Conservation (phyloP, 2,888 invertebrate genomes). For the Cheiracanthium punctorium region DNA sequence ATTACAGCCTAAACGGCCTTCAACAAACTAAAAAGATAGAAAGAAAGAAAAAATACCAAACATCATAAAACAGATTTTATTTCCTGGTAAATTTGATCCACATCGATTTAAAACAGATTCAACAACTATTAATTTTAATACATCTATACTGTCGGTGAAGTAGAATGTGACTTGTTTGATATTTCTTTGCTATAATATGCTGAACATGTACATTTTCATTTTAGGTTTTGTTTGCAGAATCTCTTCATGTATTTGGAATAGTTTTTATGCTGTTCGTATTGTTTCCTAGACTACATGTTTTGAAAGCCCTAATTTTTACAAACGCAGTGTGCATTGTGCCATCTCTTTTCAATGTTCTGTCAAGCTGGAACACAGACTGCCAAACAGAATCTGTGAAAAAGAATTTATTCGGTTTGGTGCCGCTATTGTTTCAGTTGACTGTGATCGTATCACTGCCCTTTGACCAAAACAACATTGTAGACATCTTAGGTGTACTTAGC, state of each 20-base stretch:
- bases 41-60: no score
- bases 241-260: conserved; percentile 90
- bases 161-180: no score
- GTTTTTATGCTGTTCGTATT: conserved; percentile 90
- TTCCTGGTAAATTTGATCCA: no score
- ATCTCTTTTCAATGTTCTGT: conserved; percentile 86
- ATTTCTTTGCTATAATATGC: no score
- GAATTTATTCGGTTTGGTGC: conserved; percentile 83
- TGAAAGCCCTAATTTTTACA: conserved; percentile 96
- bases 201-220: no score
- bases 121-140: no score
- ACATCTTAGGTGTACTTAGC: conserved; percentile 80
- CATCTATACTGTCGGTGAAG: no score
- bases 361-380: conserved; percentile 86
- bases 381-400: conserved; percentile 70
- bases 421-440: conserved; percentile 91
- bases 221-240: conserved; percentile 87
- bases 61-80: no score
- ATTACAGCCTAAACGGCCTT: no score
- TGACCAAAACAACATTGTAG: no score
- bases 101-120: no score
- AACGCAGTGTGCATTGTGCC: conserved; percentile 96
- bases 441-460: conserved; percentile 87
- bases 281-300: conserved; percentile 92
- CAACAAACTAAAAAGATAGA: no score